These are phyloP conservation scores for Perognathus longimembris DNA, from an alignment of 2,113 vertebrate species.

Conservation along the genomic window DNA sequence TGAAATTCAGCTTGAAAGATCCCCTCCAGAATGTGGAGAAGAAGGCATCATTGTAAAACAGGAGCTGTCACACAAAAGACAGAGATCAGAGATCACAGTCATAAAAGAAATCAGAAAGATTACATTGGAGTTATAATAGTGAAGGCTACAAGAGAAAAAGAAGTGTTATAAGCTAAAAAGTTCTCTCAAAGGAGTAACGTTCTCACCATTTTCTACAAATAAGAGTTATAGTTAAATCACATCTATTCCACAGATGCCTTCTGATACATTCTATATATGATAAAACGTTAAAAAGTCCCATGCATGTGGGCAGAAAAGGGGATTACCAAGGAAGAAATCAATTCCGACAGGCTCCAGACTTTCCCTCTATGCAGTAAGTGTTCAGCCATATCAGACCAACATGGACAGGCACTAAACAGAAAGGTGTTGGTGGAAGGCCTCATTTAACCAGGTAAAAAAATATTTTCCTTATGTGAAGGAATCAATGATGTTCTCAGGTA, in stretches of 20 bases:
- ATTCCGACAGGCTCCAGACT: not conserved
- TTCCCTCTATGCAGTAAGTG: not conserved
- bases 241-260: not conserved
- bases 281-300: not conserved
- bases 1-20: slow-evolving; percentile 28
- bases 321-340: not conserved
- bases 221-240: not conserved
- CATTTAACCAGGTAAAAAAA: not conserved
- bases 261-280: not conserved
- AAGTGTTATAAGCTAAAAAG: not conserved
- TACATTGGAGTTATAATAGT: not conserved
- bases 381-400: not conserved
- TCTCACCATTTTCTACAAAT: not conserved
- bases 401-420: not conserved
- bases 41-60: not conserved
- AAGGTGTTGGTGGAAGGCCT: not conserved
- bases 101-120: slow-evolving; percentile 34
- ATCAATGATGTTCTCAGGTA: not conserved
- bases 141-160: not conserved
- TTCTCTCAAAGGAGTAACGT: not conserved
- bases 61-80: not conserved
- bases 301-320: not conserved
- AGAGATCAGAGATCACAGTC: not conserved
- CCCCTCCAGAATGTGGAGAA: not conserved
- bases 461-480: not conserved